Percentiles rank a stretch among this genome's conserved stretches.
These are phyloP conservation scores for Larimichthys polyactis DNA, from an alignment of 2,113 vertebrate genomes.

Conservation along the genomic window DNA sequence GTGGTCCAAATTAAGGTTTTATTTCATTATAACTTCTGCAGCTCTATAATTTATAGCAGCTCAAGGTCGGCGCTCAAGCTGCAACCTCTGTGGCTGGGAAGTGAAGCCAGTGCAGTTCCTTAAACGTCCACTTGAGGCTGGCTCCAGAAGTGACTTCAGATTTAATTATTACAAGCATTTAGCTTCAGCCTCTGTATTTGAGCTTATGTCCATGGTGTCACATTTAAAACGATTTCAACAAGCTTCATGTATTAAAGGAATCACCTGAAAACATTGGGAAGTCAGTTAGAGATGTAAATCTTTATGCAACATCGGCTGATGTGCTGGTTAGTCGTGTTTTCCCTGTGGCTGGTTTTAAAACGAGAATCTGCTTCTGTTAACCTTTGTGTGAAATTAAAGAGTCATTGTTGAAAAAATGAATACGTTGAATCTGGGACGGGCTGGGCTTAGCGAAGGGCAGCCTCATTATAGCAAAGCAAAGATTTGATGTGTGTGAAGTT, in stretches of 20 bases:
- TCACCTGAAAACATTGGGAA: not conserved
- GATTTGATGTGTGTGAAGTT: not conserved
- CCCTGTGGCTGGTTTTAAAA: not conserved
- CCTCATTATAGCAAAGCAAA: no score
- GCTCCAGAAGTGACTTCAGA: no score
- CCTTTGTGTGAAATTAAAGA: no score
- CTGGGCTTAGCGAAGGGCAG: no score
- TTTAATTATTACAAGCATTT: no score
- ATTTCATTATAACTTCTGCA: conserved; percentile 30
- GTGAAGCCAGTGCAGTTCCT: no score
- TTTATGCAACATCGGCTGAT: not conserved
- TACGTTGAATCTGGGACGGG: no score
- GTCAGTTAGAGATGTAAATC: not conserved
- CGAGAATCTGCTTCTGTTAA: not conserved
- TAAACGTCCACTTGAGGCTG: no score
- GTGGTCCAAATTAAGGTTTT: conserved; percentile 24
- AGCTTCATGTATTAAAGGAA: not conserved
- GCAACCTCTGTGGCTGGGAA: no score
- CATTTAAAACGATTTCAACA: not conserved
- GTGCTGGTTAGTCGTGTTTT: not conserved
- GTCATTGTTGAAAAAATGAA: no score
- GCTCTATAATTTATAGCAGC: not conserved
- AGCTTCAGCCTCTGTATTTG: no score
- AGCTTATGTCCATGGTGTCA: no score
- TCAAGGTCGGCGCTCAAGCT: conserved; percentile 23